A percentile compares a stretch with the other conserved stretches of the same genome.
phyloP scores from a whole-genome alignment of 2,113 vertebrate species.

The Chaetura pelagica region DNA sequence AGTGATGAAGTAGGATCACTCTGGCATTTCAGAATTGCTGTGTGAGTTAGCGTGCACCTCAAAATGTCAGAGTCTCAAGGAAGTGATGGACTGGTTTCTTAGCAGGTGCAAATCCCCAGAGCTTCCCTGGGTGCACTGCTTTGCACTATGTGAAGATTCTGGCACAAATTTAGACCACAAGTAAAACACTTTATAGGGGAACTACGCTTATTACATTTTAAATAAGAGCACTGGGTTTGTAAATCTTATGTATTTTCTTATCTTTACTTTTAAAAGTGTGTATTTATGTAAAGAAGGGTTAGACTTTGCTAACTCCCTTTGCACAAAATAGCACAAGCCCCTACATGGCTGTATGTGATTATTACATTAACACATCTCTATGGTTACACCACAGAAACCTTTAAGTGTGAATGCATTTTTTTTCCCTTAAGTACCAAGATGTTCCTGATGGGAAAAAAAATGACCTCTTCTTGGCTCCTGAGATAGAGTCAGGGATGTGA shows the following conservation, averaged over 20 bases:
- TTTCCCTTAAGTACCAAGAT: conserved; percentile 67
- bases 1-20: conserved; percentile 1
- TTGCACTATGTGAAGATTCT: background rate
- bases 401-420: conserved; percentile 67
- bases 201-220: background rate
- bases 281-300: background rate
- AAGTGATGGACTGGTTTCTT: conserved; percentile 9
- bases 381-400: conserved; percentile 68
- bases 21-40: conserved; percentile 33
- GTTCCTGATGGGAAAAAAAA: conserved; percentile 62
- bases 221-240: background rate
- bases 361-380: conserved; percentile 73
- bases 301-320: conserved; percentile 23
- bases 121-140: background rate
- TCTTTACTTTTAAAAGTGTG: background rate
- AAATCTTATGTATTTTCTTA: background rate
- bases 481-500: conserved; percentile 63
- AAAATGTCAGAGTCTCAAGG: conserved; percentile 40
- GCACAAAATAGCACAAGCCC: conserved; percentile 47
- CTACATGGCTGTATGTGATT: conserved; percentile 62
- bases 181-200: background rate
- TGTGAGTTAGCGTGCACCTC: background rate
- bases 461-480: conserved; percentile 60
- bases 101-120: background rate
- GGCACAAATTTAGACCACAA: background rate